Evolutionary conservation across 2,113 vertebrate genomes (phyloP), one percentile per base, ranked within the genome.

Genomic region (Odontesthes bonariensis): DNA sequence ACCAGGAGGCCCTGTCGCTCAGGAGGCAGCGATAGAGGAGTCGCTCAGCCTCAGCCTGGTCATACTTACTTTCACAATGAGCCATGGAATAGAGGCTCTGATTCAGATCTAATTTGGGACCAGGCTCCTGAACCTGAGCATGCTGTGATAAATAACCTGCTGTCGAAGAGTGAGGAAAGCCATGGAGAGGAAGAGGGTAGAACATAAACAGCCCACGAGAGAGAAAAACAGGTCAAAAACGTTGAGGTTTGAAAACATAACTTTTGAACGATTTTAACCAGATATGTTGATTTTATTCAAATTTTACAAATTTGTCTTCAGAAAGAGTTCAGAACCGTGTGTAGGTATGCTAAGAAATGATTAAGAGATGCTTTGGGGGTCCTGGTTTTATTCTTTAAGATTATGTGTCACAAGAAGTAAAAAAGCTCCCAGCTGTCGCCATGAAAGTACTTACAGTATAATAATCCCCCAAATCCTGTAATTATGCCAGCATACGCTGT

Each of bases 381-480:
- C 90, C 86, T 90, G 89, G 87, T 93, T 92, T 93, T 93, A 93
- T 94, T 93, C 91, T 92, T 86, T 59, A 81, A 91, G 93, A 90
- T 94, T 94, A 93, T 85, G 90, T 92, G 93, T 92, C 92, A 93
- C 87, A 85, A 88, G 86, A 86, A 83, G 91, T 85, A 91, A 89
- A 92, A 38, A 87, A 93, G 88, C 91, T 94, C 87, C 91, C 89
- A 93, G 92, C 90, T 93, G 93, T 94, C 92, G 89, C 90, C 90
- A 86, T 93, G 89, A 92, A 93, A 90, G 91, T 92, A 92, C 92
- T 95, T 92, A 93, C 89, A 93, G 92, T 91, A 88, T 92, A 90
- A 90, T 94, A 94, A 94, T 93, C 92, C 93, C 73, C 87, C 89
- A 95, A 95, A 94, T 94, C 94, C 94, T 85, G 87, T 95, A 93